These are phyloP conservation scores for Bovichtus variegatus DNA, from an alignment of 2,797 vertebrate species.

Conservation along the genomic window DNA sequence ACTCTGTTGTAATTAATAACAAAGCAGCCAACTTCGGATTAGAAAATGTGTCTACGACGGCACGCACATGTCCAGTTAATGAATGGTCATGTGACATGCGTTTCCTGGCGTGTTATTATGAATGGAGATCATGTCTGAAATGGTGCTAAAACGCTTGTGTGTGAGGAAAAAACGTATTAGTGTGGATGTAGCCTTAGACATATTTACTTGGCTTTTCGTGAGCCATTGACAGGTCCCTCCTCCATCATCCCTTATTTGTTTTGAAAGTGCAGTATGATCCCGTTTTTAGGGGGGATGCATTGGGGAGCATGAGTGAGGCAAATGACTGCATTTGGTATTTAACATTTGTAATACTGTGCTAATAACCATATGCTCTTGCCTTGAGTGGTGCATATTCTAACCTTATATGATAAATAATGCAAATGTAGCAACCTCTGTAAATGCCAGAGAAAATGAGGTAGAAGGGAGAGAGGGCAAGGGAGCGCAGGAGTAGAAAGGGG, in stretches of 20 bases:
- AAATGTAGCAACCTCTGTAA: conserved; percentile 83
- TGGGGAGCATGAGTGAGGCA: conserved; percentile 61
- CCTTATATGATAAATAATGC: conserved; percentile 88
- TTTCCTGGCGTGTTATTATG: no score
- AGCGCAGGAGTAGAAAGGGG: conserved; percentile 57
- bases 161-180: no score
- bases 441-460: conserved; percentile 81
- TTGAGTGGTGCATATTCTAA: conserved; percentile 74
- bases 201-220: conserved; percentile 56
- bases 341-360: conserved; percentile 80
- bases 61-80: no score
- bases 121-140: no score
- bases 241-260: conserved; percentile 60
- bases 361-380: conserved; percentile 72
- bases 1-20: no score
- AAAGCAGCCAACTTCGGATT: no score
- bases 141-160: no score
- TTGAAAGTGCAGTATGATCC: conserved; percentile 62
- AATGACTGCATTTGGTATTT: conserved; percentile 79
- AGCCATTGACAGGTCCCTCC: conserved; percentile 22
- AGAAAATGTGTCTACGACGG: no score
- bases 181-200: conserved; percentile 5
- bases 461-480: conserved; percentile 63
- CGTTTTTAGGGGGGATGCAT: conserved; percentile 53
- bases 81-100: no score